Conservation (phyloP, 2,797 vertebrate species). For the Novumbra hubbsi region DNA sequence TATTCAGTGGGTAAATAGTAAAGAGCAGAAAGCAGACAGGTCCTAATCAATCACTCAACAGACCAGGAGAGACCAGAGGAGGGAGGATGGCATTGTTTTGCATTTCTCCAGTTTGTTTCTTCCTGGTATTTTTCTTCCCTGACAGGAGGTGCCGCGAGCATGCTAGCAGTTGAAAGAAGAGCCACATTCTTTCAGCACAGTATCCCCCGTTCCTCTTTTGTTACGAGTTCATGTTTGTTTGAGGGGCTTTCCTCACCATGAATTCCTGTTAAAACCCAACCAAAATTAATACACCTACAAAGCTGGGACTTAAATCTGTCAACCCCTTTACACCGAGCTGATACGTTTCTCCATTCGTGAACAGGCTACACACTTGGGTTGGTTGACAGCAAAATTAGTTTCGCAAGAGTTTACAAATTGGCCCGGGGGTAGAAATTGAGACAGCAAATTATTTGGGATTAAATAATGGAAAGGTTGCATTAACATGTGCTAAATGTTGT, state of each 20-base stretch:
- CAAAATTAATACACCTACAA: slow-evolving; percentile 38
- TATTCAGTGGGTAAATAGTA: slow-evolving; percentile 36
- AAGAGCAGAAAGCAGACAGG: slow-evolving; percentile 54
- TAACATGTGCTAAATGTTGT: too few relatives aligned
- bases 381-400: too few relatives aligned
- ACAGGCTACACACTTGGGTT: too few relatives aligned
- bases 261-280: slow-evolving; percentile 45
- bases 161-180: slow-evolving; percentile 72
- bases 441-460: too few relatives aligned
- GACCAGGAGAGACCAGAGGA: slow-evolving; percentile 59
- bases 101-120: slow-evolving; percentile 73
- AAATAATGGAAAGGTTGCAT: too few relatives aligned
- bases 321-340: too few relatives aligned
- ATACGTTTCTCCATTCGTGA: too few relatives aligned
- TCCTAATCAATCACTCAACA: slow-evolving; percentile 66
- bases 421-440: too few relatives aligned
- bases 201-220: slow-evolving; percentile 63
- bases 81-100: slow-evolving; percentile 68
- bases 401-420: too few relatives aligned
- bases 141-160: slow-evolving; percentile 67
- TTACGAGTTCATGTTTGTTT: slow-evolving; percentile 65
- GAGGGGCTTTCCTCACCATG: slow-evolving; percentile 63
- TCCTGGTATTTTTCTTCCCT: slow-evolving; percentile 67
- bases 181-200: slow-evolving; percentile 65
- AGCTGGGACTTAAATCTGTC: slow-evolving; percentile 8